Evolutionary conservation across 2,888 invertebrate species (phyloP).

Genomic region (Ophioninae sp.): DNA sequence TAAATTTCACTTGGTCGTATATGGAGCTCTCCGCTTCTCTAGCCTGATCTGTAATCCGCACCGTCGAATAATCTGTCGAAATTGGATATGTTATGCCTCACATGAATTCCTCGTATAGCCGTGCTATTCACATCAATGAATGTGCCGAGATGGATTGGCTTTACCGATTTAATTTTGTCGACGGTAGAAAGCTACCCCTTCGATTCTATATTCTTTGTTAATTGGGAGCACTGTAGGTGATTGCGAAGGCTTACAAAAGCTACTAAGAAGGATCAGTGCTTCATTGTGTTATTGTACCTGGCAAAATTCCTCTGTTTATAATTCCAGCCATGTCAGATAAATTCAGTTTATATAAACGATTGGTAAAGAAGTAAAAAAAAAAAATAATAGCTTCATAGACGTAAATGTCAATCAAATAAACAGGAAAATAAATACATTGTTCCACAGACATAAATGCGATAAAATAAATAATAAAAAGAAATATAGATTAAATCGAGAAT

Average conservation of each 20-base stretch:
- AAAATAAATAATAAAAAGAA: too few species aligned
- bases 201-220: not conserved
- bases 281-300: not conserved
- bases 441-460: not conserved
- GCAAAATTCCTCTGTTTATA: not conserved
- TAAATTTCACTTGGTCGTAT: constrained; percentile 34
- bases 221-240: not conserved
- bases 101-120: not conserved
- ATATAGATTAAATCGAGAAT: too few species aligned
- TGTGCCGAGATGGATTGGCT: not conserved
- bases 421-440: too few species aligned
- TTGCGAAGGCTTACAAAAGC: not conserved
- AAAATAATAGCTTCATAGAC: not conserved
- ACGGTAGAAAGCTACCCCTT: not conserved
- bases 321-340: not conserved
- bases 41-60: constrained; percentile 21
- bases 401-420: not conserved
- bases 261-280: not conserved
- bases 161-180: not conserved
- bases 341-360: not conserved
- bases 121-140: constrained; percentile 13
- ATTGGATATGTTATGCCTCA: constrained; percentile 30
- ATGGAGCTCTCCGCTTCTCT: constrained; percentile 2
- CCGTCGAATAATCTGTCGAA: constrained; percentile 21
- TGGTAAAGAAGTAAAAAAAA: not conserved